Base-by-base conservation (phyloP, 1,140 invertebrate species). In the Alviniconcha marisindica region DNA sequence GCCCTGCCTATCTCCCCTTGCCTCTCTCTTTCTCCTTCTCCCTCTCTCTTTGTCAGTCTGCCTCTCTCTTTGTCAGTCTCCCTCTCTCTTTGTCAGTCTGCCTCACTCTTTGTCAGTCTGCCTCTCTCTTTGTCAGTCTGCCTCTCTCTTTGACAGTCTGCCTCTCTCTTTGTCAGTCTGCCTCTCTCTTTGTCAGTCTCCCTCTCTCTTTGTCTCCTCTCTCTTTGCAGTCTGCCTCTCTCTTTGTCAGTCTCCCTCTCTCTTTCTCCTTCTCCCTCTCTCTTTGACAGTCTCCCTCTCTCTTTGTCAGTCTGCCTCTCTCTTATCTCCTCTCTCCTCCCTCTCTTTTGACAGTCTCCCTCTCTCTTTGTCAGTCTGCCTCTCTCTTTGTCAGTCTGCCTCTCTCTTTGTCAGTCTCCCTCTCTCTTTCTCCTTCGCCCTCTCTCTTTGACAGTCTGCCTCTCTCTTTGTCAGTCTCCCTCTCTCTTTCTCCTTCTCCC, bases 281-380 rank as follows among this genome's bases (percentile, higher is more conserved):
- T n/a, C n/a, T n/a, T n/a, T n/a, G n/a, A n/a, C n/a, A n/a, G n/a
- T n/a, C n/a, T n/a, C n/a, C n/a, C n/a, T n/a, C n/a, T n/a, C n/a
- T n/a, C n/a, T 44, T 40, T 12, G 12, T 10, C 48, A 38, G 1
- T 77, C 28, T 28, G 31, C 63, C 44, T 48, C 18, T 69, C 33
- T 69, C 5, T 10, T n/a, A n/a, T n/a, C n/a, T n/a, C n/a, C n/a
- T n/a, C n/a, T n/a, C n/a, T n/a, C n/a, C n/a, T n/a, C n/a, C n/a
- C n/a, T n/a, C n/a, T n/a, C n/a, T n/a, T n/a, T 74, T 38, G 36
- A 15, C 66, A 28, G 10, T n/a, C 24, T 28, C 10, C 28, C 66
- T 71, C 10, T 71, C 66, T 71, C 12, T 71, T 28, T 71, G 66
- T 71, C 33, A 15, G 33, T 71, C 66, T 71, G 24, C 28, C 66